These are phyloP conservation scores for Nycticryphes semicollaris DNA, from an alignment of 2,113 vertebrate genomes.

Conservation along the genomic window DNA sequence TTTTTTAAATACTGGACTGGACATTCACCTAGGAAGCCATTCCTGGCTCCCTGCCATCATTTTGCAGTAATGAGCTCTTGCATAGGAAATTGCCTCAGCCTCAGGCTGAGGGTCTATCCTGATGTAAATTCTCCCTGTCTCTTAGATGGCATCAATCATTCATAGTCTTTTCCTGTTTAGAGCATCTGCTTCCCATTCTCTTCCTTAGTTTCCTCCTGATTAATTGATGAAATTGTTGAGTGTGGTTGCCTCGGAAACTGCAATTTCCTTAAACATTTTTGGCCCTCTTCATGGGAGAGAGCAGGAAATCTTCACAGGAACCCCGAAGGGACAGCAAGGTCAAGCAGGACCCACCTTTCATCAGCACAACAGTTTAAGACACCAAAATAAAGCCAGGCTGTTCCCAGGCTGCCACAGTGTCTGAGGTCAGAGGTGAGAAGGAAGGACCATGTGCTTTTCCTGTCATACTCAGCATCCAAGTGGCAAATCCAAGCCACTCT, in stretches of 20 bases:
- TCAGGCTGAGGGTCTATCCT: background rate
- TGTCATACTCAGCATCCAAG: background rate
- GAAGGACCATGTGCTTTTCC: background rate
- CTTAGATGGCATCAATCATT: constrained; percentile 35
- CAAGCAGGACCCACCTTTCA: background rate
- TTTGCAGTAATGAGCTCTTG: background rate
- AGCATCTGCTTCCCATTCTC: constrained; percentile 51
- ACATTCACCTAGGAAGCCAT: background rate
- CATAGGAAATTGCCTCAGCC: constrained; percentile 1
- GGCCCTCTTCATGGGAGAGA: background rate
- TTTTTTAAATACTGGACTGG: background rate
- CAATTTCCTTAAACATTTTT: constrained; percentile 30
- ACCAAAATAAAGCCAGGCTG: background rate
- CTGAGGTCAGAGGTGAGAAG: background rate
- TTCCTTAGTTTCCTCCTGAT: constrained; percentile 40
- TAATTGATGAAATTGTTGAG: constrained; percentile 47
- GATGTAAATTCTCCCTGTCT: background rate
- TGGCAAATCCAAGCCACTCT: background rate
- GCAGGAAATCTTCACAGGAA: constrained; percentile 20
- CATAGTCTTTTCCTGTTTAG: background rate
- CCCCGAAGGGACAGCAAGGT: background rate
- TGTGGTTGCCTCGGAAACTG: constrained; percentile 1
- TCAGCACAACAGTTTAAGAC: background rate
- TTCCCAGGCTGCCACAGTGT: background rate
- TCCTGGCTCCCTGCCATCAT: constrained; percentile 2